Percentiles rank a stretch among this genome's conserved stretches.
Evolutionary conservation across 2,113 vertebrate genomes (phyloP).

Genomic region (Rhinolophus ferrumequinum): DNA sequence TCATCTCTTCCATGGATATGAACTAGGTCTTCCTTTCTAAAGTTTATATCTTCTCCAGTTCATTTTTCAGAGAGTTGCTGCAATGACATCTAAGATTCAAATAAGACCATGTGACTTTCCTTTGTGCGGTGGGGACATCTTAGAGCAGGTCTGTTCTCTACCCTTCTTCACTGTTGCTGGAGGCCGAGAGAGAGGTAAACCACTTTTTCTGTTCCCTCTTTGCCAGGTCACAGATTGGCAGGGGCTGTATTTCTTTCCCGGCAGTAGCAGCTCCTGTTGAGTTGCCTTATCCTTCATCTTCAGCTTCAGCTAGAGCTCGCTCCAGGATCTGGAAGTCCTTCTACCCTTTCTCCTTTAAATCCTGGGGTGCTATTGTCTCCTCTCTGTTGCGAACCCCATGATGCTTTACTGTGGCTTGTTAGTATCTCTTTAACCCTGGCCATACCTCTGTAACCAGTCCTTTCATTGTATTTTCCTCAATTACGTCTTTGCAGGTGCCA

Average conservation of each 20-base stretch:
- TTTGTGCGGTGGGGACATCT: neutral
- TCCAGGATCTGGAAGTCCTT: neutral
- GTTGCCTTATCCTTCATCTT: neutral
- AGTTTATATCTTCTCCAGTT: neutral
- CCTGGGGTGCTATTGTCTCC: neutral
- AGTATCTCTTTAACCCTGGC: neutral
- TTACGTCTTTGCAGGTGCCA: neutral
- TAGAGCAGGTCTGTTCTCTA: neutral
- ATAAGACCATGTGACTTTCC: neutral
- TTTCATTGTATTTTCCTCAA: neutral
- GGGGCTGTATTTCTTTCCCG: neutral
- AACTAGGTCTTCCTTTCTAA: neutral
- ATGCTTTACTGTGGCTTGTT: neutral
- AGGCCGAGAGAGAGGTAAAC: neutral
- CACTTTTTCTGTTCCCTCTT: neutral
- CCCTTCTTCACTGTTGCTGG: neutral
- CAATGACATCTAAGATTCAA: neutral
- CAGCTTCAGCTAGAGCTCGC: neutral
- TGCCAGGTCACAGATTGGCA: neutral
- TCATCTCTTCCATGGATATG: neutral
- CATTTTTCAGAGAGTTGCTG: neutral
- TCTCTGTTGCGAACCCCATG: neutral
- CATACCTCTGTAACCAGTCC: neutral
- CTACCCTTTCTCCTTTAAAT: neutral
- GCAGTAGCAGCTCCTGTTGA: neutral